A percentile compares a stretch with the other conserved stretches of the same genome.
Evolutionary conservation across 2,797 vertebrate genomes (phyloP).

Genomic region (Loriculus beryllinus): DNA sequence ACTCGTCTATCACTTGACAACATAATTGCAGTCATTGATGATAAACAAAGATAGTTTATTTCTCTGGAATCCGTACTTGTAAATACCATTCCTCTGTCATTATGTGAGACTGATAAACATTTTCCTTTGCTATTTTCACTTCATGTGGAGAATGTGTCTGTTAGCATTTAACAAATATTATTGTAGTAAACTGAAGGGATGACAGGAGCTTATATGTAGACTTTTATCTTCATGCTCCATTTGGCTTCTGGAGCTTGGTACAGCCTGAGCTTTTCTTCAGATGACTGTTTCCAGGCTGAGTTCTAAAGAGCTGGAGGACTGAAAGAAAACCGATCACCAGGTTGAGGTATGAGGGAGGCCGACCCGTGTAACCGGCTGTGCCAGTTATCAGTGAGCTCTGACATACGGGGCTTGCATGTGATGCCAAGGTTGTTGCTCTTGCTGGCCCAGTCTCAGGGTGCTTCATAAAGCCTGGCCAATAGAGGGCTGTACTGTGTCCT

Average conservation of each 20-base stretch:
- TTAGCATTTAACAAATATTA: background rate
- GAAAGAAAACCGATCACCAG: background rate
- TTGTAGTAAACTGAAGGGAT: background rate
- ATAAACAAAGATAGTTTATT: constrained; percentile 45
- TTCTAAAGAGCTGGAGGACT: background rate
- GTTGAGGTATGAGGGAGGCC: background rate
- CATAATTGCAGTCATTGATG: constrained; percentile 39
- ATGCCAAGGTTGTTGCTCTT: background rate
- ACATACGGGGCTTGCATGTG: fast-evolving
- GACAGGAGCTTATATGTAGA: background rate
- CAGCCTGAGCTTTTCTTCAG: background rate
- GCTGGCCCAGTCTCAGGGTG: background rate
- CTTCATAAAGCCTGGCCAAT: background rate
- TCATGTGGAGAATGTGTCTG: background rate
- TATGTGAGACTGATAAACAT: background rate
- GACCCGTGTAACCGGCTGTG: no score
- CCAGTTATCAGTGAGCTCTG: background rate
- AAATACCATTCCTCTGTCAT: background rate
- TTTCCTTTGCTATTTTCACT: background rate
- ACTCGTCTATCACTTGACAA: constrained; percentile 19
- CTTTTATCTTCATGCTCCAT: background rate
- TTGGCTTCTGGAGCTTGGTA: background rate
- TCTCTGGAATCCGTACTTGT: constrained; percentile 5
- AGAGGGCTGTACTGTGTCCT: no score
- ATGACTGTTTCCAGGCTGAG: background rate